Base-by-base conservation (phyloP, 2,888 invertebrate genomes). In the Andrena dorsata region DNA sequence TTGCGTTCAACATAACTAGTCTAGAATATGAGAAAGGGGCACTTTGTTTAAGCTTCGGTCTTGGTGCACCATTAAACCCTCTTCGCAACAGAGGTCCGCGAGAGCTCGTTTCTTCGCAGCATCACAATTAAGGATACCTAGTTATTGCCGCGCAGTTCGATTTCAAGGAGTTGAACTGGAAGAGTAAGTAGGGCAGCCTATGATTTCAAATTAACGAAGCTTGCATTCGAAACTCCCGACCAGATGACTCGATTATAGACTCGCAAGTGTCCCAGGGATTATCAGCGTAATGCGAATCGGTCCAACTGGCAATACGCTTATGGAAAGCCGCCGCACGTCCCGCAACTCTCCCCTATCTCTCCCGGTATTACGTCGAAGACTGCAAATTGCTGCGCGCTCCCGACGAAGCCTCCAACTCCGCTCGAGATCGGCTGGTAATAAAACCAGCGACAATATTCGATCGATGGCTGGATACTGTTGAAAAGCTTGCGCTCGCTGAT, bases 181-280 rank as follows among this genome's bases (percentile, higher is more conserved):
- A 28, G 35, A 47, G 28, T 41, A 58, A 30, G 20, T 28, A 4
- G 28, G 32, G 28, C 16, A 51, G 56, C 28, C 6, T 72, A 32
- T 64, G 66, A 79, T 63, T 71, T 58, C 41, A 70, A 66, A 81
- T 83, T 82, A 81, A n/a, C 63, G 58, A 53, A 28, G 26, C 20
- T 56, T 30, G 71, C 23, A 51, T 63, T 32, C 47, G 63, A 26
- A 69, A 35, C 26, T 69, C 66, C 20, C 26, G 26, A 23, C 13
- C 65, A 41, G 41, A 41, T 41, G 41, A 41, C 41, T 41, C 41
- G 56, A 56, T 56, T 56, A 79, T 71, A 79, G 74, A 78, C 58
- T 83, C 65, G 53, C 74, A 77, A 78, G 68, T 68, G 58, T 78
- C 53, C n/a, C 68, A 10, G 53, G 75, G 82, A 83, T 83, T 83